These are phyloP conservation scores for Saccopteryx leptura DNA, from an alignment of 2,113 vertebrate species.

Conservation along the genomic window DNA sequence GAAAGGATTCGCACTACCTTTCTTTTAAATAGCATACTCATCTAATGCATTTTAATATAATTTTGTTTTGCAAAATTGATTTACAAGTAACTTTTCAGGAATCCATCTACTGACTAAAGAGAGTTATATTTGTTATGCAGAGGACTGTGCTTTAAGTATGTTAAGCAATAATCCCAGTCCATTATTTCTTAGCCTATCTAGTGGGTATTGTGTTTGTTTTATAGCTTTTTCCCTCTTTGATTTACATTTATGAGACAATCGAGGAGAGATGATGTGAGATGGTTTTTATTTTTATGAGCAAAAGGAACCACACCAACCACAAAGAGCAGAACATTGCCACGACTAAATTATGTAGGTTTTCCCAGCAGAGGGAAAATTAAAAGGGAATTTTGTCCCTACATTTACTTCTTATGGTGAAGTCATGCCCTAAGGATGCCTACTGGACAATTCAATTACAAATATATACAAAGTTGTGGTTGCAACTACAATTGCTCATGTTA, in stretches of 20 bases:
- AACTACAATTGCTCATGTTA: slow-evolving; percentile 24
- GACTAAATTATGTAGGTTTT: not conserved
- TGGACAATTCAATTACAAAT: slow-evolving; percentile 33
- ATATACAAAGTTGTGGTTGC: slow-evolving; percentile 41
- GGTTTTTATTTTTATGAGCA: slow-evolving; percentile 77
- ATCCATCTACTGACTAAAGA: slow-evolving; percentile 59
- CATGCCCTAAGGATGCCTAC: slow-evolving; percentile 44
- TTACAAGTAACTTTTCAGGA: slow-evolving; percentile 79
- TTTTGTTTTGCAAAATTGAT: slow-evolving; percentile 73
- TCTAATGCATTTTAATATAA: slow-evolving; percentile 79
- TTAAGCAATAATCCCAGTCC: slow-evolving; percentile 70
- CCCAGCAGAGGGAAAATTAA: slow-evolving; percentile 32
- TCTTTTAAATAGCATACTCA: slow-evolving; percentile 59
- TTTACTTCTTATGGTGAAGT: slow-evolving; percentile 20
- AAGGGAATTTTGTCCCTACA: slow-evolving; percentile 24
- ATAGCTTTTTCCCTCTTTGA: slow-evolving; percentile 32
- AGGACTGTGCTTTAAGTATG: slow-evolving; percentile 67
- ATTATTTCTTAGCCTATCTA: slow-evolving; percentile 78
- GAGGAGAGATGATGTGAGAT: slow-evolving; percentile 53
- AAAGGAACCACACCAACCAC: slow-evolving; percentile 46
- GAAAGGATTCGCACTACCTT: slow-evolving; percentile 64
- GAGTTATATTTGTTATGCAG: slow-evolving; percentile 68
- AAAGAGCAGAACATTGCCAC: slow-evolving; percentile 27
- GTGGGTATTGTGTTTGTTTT: slow-evolving; percentile 54
- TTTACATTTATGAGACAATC: slow-evolving; percentile 72